Conservation (phyloP, 35 echinoderm and acorn worm species). For the Apostichopus parvimensis region DNA sequence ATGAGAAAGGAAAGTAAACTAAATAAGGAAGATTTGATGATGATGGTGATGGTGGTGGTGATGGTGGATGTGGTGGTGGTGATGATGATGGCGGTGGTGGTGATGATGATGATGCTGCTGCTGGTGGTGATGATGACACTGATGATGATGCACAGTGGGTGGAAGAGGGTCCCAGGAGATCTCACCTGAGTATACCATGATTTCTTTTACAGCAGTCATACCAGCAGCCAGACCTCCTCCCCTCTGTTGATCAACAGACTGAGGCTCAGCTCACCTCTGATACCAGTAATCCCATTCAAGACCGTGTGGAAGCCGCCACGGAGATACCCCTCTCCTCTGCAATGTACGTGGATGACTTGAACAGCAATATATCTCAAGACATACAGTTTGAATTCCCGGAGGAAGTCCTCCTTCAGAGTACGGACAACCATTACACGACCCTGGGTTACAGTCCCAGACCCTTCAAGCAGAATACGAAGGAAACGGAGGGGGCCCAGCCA, state of each 20-base stretch:
- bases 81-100: too few species aligned
- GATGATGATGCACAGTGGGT: neutral
- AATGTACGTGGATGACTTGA: conserved; percentile 51
- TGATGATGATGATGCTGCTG: too few species aligned
- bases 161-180: neutral
- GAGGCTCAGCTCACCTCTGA: neutral
- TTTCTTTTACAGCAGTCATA: conserved; percentile 33
- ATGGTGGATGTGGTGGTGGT: too few species aligned
- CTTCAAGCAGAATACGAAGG: neutral
- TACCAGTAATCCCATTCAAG: neutral
- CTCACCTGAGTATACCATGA: conserved; percentile 46
- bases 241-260: neutral
- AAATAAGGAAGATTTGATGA: too few species aligned
- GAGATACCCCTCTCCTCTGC: conserved; percentile 27
- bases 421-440: conserved; percentile 49
- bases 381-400: conserved; percentile 58
- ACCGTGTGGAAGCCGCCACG: neutral
- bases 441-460: conserved; percentile 51
- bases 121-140: too few species aligned
- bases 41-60: too few species aligned
- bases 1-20: too few species aligned
- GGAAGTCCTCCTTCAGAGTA: conserved; percentile 8
- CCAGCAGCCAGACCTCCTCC: conserved; percentile 33
- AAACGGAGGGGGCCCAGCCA: neutral
- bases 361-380: conserved; percentile 51